These are phyloP conservation scores for Paramuricea clavata DNA, from an alignment of 92 coral and sea anemone genomes.

Conservation along the genomic window DNA sequence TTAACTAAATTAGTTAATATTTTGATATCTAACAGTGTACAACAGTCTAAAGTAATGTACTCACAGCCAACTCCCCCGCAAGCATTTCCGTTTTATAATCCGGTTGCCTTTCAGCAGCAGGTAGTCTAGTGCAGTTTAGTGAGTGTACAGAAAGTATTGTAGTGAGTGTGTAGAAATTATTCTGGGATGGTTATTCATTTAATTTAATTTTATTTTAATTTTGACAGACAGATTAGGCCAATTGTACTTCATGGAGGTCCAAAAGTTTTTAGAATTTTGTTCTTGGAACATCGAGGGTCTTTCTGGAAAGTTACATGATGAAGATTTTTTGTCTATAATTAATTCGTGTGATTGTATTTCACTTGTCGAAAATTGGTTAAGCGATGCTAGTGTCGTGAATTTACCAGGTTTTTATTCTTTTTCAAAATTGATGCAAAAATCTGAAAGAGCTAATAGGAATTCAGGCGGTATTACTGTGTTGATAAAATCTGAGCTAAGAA, in stretches of 20 bases:
- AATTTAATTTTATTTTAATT: no score
- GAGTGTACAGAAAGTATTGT: no score
- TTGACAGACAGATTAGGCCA: no score
- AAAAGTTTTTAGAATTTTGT: not conserved
- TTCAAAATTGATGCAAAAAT: slow-evolving; percentile 10
- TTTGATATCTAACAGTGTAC: no score
- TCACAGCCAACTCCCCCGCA: no score
- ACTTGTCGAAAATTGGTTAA: not conserved
- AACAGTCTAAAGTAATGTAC: no score
- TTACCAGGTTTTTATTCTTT: slow-evolving; percentile 29
- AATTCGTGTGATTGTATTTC: not conserved
- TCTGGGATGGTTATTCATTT: no score
- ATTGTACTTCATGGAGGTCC: not conserved
- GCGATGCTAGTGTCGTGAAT: not conserved
- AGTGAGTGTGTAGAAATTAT: no score
- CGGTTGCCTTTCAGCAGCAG: no score
- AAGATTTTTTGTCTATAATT: not conserved
- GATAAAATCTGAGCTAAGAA: slow-evolving; percentile 7
- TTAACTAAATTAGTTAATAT: no score
- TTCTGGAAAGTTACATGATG: not conserved
- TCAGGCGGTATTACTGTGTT: slow-evolving; percentile 20
- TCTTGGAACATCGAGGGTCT: not conserved
- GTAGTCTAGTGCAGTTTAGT: no score
- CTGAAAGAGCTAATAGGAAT: slow-evolving; percentile 16
- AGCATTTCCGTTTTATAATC: no score